phyloP scores from a whole-genome alignment of 2,888 invertebrate genomes.

The Hirtodrosophila histrioides region DNA sequence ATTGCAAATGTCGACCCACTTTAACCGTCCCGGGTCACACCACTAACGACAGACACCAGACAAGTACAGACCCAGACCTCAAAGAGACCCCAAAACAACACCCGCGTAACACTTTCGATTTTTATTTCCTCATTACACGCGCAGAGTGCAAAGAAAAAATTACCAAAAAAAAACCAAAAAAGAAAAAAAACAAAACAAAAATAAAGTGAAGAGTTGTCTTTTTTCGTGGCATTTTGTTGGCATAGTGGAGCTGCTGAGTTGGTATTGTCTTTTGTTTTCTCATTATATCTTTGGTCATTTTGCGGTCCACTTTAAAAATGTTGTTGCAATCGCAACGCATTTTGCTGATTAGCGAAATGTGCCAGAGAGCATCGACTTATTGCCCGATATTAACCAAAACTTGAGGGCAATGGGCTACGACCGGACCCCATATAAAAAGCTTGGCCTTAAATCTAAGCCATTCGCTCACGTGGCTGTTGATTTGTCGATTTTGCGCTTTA shows the following conservation, averaged over 20 bases:
- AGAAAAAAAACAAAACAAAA: slow-evolving; percentile 31
- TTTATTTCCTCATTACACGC: slow-evolving; percentile 67
- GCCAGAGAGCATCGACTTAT: slow-evolving; percentile 12
- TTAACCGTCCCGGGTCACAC: slow-evolving; percentile 51
- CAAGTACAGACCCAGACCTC: slow-evolving; percentile 28
- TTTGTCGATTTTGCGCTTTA: slow-evolving; percentile 62
- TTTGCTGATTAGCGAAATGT: slow-evolving; percentile 41
- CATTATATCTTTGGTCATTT: slow-evolving; percentile 46
- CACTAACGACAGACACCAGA: slow-evolving; percentile 13
- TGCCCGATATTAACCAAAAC: slow-evolving; percentile 4
- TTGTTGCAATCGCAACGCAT: slow-evolving; percentile 43
- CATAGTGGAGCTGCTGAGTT: slow-evolving; percentile 11
- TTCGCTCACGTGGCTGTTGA: slow-evolving; percentile 46
- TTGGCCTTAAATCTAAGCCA: slow-evolving; percentile 14
- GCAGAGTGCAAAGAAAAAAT: slow-evolving; percentile 34
- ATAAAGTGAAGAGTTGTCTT: slow-evolving; percentile 48
- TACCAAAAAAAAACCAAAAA: slow-evolving; percentile 22
- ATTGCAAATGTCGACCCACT: slow-evolving; percentile 66
- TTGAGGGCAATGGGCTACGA: not conserved
- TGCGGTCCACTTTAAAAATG: slow-evolving; percentile 23
- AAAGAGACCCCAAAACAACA: slow-evolving; percentile 46
- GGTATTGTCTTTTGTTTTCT: slow-evolving; percentile 45
- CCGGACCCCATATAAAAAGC: slow-evolving; percentile 1
- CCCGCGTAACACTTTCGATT: slow-evolving; percentile 76
- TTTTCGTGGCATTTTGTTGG: slow-evolving; percentile 31